phyloP scores from a whole-genome alignment of 2,113 vertebrate species.

The Alectura lathami region DNA sequence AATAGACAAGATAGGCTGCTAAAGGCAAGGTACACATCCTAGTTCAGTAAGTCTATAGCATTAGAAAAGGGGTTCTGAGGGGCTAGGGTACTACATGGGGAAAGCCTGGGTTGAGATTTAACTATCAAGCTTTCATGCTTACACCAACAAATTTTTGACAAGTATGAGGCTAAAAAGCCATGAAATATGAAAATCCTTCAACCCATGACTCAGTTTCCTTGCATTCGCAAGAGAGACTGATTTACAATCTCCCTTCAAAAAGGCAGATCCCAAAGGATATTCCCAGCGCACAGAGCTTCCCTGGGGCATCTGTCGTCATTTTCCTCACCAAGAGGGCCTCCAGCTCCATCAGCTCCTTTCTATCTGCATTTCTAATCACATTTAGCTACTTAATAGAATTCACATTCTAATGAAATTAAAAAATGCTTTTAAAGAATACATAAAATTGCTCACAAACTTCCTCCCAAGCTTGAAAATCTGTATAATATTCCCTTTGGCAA shows the following conservation, averaged over 20 bases:
- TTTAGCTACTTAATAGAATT: background rate
- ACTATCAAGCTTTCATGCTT: background rate
- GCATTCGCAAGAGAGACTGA: fast-evolving
- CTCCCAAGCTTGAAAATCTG: background rate
- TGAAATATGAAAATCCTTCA: background rate
- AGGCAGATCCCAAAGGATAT: background rate
- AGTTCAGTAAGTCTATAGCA: background rate
- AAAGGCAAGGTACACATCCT: background rate
- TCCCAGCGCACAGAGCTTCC: background rate
- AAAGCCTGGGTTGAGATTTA: background rate
- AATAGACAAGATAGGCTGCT: background rate
- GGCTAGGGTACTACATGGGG: fast-evolving
- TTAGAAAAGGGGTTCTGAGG: background rate
- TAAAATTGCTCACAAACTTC: background rate
- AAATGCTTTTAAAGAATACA: background rate
- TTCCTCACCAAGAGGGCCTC: background rate
- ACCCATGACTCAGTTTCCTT: background rate
- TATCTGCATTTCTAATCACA: background rate
- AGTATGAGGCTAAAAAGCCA: background rate
- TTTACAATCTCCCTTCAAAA: background rate
- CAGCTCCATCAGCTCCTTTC: background rate
- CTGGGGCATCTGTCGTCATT: background rate
- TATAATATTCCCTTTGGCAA: background rate
- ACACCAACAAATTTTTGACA: background rate
- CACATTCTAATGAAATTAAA: background rate